These are phyloP conservation scores for Portunus trituberculatus DNA, from an alignment of 1,140 invertebrate species.

Conservation along the genomic window DNA sequence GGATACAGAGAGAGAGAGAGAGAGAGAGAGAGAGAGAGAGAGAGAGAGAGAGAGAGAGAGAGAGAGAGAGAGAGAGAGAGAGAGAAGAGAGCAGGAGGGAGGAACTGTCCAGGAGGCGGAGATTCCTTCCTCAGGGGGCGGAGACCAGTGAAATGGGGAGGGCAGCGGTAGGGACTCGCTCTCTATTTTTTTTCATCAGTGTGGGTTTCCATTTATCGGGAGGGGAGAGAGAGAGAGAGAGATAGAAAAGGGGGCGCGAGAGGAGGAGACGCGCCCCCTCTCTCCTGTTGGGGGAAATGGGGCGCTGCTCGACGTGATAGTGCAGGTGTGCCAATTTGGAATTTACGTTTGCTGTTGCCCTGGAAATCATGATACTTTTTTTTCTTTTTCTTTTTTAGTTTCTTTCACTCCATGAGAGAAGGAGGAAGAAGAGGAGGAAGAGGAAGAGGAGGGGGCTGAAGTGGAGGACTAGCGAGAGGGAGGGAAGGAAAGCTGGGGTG, in stretches of 20 bases:
- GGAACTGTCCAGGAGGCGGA: not conserved
- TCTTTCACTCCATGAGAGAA: not conserved
- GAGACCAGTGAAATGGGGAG: not conserved
- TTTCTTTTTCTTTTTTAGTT: not conserved
- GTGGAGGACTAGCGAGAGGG: not conserved
- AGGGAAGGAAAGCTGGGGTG: not conserved
- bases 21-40: no score
- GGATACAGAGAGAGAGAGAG: no score
- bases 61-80: no score
- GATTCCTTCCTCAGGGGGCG: not conserved
- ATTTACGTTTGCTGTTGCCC: not conserved
- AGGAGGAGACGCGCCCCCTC: not conserved
- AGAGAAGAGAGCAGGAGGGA: not conserved
- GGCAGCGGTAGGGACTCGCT: not conserved
- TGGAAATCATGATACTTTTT: conserved; percentile 12
- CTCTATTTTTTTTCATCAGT: not conserved
- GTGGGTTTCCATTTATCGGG: conserved; percentile 1
- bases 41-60: no score
- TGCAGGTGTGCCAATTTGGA: conserved; percentile 7
- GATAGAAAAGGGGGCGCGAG: not conserved
- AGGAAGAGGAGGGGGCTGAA: no score
- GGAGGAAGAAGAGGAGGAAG: not conserved
- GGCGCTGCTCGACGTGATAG: not conserved
- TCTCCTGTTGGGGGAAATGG: not conserved
- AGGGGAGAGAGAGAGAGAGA: not conserved